Evolutionary conservation across 2,888 invertebrate genomes (phyloP), one percentile per base, ranked within the genome.

Genomic region (Nomada goodeniana): DNA sequence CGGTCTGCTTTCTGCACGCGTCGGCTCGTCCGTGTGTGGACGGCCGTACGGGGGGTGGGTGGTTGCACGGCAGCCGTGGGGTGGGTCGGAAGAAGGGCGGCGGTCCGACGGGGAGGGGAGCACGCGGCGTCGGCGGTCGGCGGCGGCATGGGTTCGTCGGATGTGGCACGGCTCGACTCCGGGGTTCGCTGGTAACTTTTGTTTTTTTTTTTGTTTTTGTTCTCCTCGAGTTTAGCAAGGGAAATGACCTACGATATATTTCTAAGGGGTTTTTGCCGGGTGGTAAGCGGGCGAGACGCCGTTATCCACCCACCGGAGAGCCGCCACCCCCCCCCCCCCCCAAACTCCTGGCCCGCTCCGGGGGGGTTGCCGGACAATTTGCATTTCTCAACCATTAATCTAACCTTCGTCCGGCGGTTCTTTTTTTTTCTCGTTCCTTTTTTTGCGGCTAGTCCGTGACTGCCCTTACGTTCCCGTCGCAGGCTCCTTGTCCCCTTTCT

Each of bases 311-410:
- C 85, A 82, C 84, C 72, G 68, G 77, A 67, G 85, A 69, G 57
- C 26, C 55, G 57, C 26, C 55, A 55, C 55, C n/a, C 55, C 13
- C 15, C 50, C 15, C 85, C 68, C 79, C n/a, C n/a, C n/a, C n/a
- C n/a, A n/a, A n/a, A n/a, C n/a, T n/a, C n/a, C 80, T 55, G 72
- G 15, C 42, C 76, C 76, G 75, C 85, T 69, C 77, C 76, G 63
- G 60, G 26, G 84, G 86, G 86, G 86, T 88, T 88, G 83, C 88
- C 89, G 89, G 91, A 91, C 91, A 91, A 93, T 93, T 93, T 92
- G 91, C 92, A 93, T 93, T 93, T 93, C 93, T 93, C 93, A 92
- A 88, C 93, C 93, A 93, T 93, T 93, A 93, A 93, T 93, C 92
- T 92, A 91, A 92, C 91, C 91, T 91, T 89, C 90, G 84, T 88